Evolutionary conservation across 2,888 invertebrate genomes (phyloP).

Genomic region (Archips crataeganus): DNA sequence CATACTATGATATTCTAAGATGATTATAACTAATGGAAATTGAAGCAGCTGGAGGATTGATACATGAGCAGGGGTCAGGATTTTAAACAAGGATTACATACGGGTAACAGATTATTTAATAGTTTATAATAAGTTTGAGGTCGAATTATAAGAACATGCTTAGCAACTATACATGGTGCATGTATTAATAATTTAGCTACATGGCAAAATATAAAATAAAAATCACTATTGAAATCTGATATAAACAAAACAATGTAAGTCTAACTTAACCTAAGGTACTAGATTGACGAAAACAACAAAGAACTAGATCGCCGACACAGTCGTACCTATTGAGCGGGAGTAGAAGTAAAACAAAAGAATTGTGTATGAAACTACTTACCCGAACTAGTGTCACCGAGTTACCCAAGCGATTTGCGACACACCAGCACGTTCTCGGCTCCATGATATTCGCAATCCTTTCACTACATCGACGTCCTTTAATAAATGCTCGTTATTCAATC

Average conservation of each 20-base stretch:
- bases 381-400: conserved; percentile 62
- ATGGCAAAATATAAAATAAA: no score
- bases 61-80: neutral
- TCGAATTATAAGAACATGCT: no score
- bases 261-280: neutral
- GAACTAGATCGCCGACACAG: conserved; percentile 17
- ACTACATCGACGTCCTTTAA: conserved; percentile 52
- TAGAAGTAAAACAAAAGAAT: conserved; percentile 49
- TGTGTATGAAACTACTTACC: conserved; percentile 58
- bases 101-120: no score
- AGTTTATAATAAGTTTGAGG: no score
- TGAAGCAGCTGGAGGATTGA: neutral
- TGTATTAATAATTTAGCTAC: no score
- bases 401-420: conserved; percentile 77
- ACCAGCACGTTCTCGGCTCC: conserved; percentile 68
- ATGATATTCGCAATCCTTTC: conserved; percentile 79
- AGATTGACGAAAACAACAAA: neutral
- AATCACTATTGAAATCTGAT: no score
- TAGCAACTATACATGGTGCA: no score
- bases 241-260: neutral
- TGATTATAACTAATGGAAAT: neutral
- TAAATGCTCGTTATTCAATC: conserved; percentile 36
- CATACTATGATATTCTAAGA: no score
- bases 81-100: neutral
- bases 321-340: conserved; percentile 51